Conservation (phyloP, 37 sponge, comb jelly and placozoan genomes). For the Petrosia ficiformis region DNA sequence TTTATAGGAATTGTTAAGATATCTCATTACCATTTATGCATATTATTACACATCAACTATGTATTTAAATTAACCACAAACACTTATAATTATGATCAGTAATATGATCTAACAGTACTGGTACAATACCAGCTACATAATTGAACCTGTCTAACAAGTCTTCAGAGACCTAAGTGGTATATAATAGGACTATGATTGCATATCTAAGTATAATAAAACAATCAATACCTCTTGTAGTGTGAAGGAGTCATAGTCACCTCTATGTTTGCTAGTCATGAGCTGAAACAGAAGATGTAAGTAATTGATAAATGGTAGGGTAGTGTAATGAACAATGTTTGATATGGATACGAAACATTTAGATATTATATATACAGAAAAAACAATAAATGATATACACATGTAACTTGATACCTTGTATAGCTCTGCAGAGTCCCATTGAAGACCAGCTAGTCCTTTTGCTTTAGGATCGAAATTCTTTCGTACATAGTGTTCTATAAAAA, state of each 20-base stretch:
- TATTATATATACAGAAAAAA: too few species aligned
- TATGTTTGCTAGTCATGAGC: conserved; percentile 18
- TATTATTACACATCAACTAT: too few species aligned
- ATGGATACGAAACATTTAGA: too few species aligned
- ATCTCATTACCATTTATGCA: too few species aligned
- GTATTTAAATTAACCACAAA: too few species aligned
- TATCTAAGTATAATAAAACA: neutral
- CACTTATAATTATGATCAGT: too few species aligned
- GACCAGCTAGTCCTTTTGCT: conserved; percentile 38
- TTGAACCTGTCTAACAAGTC: conserved; percentile 68
- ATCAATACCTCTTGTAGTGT: conserved; percentile 54
- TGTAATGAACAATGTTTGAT: neutral
- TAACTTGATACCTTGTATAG: conserved; percentile 21
- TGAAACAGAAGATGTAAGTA: neutral
- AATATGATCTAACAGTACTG: conserved; percentile 62
- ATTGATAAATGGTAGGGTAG: neutral
- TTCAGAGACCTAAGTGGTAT: conserved; percentile 45
- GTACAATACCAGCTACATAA: conserved; percentile 70
- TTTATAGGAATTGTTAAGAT: too few species aligned
- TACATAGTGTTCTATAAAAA: conserved; percentile 6
- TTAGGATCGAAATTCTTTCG: conserved; percentile 8
- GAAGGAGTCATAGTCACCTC: conserved; percentile 70
- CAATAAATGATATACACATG: neutral
- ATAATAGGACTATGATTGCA: neutral
- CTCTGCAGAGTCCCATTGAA: conserved; percentile 71